phyloP scores from a whole-genome alignment of 64 coral and sea anemone species.

The Dendrophyllia cribrosa region DNA sequence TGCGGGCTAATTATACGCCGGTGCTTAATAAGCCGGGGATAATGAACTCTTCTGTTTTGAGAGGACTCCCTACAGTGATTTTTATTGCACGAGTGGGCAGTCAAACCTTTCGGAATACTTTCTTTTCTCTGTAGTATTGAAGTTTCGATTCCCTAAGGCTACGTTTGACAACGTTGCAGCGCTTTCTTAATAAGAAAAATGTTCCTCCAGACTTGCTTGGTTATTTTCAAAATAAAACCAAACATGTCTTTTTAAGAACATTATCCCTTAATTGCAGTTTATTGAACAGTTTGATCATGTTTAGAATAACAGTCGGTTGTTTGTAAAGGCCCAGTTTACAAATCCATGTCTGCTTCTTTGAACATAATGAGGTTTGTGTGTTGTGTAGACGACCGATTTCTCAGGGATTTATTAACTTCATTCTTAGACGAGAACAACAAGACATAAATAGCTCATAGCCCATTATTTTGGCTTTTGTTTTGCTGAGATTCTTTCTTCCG shows the following conservation, averaged over 20 bases:
- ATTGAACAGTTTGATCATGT: not conserved
- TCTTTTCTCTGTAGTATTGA: not conserved
- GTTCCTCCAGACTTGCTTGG: not conserved
- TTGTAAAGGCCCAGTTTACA: not conserved
- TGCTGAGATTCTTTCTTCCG: not conserved
- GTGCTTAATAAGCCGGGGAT: slow-evolving; percentile 2
- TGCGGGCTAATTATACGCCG: not conserved
- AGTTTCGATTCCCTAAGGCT: not conserved
- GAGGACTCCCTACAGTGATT: slow-evolving; percentile 7
- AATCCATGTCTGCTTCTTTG: not conserved
- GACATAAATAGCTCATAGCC: not conserved
- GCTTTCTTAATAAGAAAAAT: too few relatives aligned
- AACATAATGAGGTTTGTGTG: not conserved
- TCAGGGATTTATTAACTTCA: not conserved
- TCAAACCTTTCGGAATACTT: not conserved
- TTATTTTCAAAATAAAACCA: not conserved
- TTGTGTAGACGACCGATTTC: not conserved
- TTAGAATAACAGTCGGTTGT: not conserved
- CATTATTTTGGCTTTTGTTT: slow-evolving; percentile 3
- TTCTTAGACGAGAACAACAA: not conserved
- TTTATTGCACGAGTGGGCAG: slow-evolving; percentile 29
- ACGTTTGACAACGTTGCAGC: not conserved
- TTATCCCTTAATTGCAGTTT: not conserved
- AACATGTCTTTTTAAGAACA: not conserved
- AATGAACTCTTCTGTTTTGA: not conserved